phyloP scores from a whole-genome alignment of 2,888 invertebrate genomes.

The Anthophora plumipes region DNA sequence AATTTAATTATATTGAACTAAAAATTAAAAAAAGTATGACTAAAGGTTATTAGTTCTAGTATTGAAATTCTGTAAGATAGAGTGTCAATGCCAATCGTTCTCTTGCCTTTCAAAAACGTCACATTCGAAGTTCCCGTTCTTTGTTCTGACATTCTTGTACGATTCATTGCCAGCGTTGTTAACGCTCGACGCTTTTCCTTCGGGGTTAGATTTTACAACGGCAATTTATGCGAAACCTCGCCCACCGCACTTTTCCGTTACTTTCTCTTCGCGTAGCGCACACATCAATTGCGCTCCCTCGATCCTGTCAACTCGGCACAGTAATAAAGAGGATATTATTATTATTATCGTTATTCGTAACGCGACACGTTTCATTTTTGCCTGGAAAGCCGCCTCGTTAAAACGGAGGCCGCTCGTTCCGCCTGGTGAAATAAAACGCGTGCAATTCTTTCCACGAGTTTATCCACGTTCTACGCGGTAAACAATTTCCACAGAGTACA shows the following conservation, averaged over 20 bases:
- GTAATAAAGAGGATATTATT: conserved; percentile 13
- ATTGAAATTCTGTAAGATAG: too few relatives aligned
- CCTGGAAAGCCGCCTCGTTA: neutral
- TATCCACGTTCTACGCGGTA: neutral
- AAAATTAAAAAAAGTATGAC: too few relatives aligned
- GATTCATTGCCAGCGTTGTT: neutral
- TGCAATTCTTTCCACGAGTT: neutral
- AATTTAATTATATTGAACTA: too few relatives aligned
- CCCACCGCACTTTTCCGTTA: neutral
- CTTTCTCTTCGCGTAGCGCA: conserved; percentile 2
- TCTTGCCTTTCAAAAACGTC: neutral
- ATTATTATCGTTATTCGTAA: conserved; percentile 21
- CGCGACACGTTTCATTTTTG: conserved; percentile 12
- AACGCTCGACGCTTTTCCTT: neutral
- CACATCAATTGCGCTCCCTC: neutral
- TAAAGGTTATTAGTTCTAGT: too few relatives aligned
- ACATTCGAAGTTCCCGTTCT: neutral
- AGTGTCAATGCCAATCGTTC: neutral
- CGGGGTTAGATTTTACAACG: neutral
- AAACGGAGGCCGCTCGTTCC: conserved; percentile 1
- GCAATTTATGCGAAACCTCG: neutral
- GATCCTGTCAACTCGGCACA: neutral
- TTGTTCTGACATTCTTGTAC: neutral
- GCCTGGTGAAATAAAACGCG: neutral
- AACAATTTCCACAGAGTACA: neutral